A percentile compares a stretch with the other conserved stretches of the same genome.
Evolutionary conservation across 1,140 invertebrate species (phyloP).

Genomic region (Anoplophora glabripennis): DNA sequence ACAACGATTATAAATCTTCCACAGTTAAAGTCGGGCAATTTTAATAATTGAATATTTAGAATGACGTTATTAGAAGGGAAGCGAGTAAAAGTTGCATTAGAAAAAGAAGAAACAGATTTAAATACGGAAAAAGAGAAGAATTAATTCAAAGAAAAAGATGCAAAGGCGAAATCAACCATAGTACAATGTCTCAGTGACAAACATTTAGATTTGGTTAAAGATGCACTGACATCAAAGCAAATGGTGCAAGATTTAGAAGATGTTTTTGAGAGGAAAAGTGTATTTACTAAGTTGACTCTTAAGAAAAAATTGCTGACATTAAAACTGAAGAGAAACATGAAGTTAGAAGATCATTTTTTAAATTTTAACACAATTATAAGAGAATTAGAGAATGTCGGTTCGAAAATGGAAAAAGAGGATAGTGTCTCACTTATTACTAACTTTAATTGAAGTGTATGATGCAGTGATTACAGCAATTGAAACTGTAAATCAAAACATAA

Average conservation of each 20-base stretch:
- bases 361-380: slow-evolving; percentile 27
- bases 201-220: slow-evolving; percentile 18
- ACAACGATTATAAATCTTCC: background rate
- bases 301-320: slow-evolving; percentile 23
- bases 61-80: slow-evolving; percentile 11
- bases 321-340: slow-evolving; percentile 18
- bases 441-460: slow-evolving; percentile 41
- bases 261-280: slow-evolving; percentile 24
- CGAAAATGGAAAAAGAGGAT: slow-evolving; percentile 46
- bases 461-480: slow-evolving; percentile 48
- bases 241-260: too few species aligned
- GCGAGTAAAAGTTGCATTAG: slow-evolving; percentile 2
- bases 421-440: slow-evolving; percentile 45
- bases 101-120: slow-evolving; percentile 4
- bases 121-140: slow-evolving; percentile 4
- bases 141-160: slow-evolving; percentile 11
- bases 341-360: slow-evolving; percentile 28
- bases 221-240: slow-evolving; percentile 16
- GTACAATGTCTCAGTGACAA: slow-evolving; percentile 20
- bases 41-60: slow-evolving; percentile 16
- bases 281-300: slow-evolving; percentile 18
- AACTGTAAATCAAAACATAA: slow-evolving; percentile 44
- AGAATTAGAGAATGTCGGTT: slow-evolving; percentile 34
- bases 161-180: slow-evolving; percentile 18
- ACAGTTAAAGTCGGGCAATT: slow-evolving; percentile 2